These are phyloP conservation scores for Gallinago nigripennis DNA, from an alignment of 2,797 vertebrate genomes.

Conservation along the genomic window DNA sequence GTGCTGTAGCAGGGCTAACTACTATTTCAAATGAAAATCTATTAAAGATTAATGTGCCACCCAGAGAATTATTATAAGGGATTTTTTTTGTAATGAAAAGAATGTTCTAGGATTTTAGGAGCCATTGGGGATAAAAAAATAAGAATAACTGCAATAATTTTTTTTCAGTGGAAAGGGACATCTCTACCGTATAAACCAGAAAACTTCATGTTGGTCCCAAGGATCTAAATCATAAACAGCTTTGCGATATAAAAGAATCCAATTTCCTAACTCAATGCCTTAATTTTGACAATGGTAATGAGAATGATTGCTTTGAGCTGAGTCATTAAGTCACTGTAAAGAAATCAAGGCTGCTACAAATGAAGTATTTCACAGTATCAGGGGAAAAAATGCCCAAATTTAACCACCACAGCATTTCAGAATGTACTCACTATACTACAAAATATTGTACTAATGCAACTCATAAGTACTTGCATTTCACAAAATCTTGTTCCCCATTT, in stretches of 20 bases:
- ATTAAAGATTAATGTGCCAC: neutral
- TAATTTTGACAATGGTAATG: neutral
- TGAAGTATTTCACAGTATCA: neutral
- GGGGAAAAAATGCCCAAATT: neutral
- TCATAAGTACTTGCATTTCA: slow-evolving; percentile 10
- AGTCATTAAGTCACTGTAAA: neutral
- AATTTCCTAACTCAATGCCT: neutral
- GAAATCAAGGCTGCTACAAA: neutral
- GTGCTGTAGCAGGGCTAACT: neutral
- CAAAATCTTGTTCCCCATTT: neutral
- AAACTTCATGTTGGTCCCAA: neutral
- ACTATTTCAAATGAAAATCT: neutral
- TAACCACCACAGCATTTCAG: slow-evolving; percentile 8
- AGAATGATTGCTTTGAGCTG: neutral
- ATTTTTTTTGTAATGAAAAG: neutral
- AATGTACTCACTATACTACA: neutral
- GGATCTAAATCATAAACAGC: neutral
- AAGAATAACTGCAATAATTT: neutral
- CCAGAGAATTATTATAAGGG: neutral
- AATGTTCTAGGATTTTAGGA: neutral
- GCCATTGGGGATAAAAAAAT: neutral
- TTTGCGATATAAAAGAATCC: neutral
- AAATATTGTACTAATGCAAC: neutral
- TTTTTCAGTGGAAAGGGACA: neutral
- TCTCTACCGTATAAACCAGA: neutral